Conservation (phyloP, 2,888 invertebrate genomes). For the Seira musarum region DNA sequence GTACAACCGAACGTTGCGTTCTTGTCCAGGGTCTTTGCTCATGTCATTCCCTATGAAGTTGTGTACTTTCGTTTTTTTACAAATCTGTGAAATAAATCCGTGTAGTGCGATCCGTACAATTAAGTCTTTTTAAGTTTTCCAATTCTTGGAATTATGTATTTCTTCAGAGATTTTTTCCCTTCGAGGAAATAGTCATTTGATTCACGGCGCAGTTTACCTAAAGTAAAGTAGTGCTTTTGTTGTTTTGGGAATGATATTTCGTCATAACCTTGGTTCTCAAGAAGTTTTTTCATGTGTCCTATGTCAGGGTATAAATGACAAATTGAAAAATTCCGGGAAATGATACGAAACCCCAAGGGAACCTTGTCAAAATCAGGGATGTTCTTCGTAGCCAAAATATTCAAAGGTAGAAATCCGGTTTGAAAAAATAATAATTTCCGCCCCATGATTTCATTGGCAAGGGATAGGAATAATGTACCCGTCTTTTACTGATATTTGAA, state of each 20-base stretch:
- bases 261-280: background rate
- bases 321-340: background rate
- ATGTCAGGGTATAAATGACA: background rate
- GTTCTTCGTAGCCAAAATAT: background rate
- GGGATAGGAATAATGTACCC: too few relatives aligned
- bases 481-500: too few relatives aligned
- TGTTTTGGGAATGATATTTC: background rate
- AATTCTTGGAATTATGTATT: background rate
- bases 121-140: background rate
- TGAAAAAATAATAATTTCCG: too few relatives aligned
- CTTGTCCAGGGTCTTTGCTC: too few relatives aligned
- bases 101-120: too few relatives aligned
- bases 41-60: too few relatives aligned
- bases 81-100: background rate
- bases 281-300: background rate
- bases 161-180: too few relatives aligned
- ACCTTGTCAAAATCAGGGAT: background rate
- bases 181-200: too few relatives aligned
- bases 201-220: too few relatives aligned
- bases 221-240: background rate
- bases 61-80: background rate
- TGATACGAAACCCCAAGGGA: background rate
- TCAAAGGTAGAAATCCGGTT: too few relatives aligned
- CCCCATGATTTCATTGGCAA: too few relatives aligned
- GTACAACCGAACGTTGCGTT: background rate